phyloP scores from a whole-genome alignment of 2,797 vertebrate genomes.

The Phataginus tetradactyla region DNA sequence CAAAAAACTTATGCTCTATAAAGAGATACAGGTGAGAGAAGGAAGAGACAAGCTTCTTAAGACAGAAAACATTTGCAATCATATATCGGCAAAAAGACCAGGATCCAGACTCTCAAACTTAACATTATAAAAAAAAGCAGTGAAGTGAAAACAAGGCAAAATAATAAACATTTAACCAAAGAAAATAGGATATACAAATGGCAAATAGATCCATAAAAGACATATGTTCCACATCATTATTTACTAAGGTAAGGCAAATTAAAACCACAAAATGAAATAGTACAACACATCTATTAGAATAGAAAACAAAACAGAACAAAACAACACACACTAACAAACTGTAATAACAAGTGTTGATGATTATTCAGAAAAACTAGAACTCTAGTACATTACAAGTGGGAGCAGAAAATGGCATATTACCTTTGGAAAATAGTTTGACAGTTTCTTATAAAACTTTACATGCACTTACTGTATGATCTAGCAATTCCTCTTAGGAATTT shows the following conservation, averaged over 20 bases:
- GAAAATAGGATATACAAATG: background rate
- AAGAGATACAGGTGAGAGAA: background rate
- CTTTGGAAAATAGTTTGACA: background rate
- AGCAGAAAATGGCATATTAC: background rate
- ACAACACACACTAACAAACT: background rate
- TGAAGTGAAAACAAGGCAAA: background rate
- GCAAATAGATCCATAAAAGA: background rate
- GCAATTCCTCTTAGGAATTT: background rate
- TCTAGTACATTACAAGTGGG: background rate
- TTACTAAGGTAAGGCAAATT: background rate
- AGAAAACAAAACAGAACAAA: background rate
- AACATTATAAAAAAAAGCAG: background rate
- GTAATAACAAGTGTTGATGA: background rate
- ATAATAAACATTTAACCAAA: background rate
- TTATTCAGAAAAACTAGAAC: background rate
- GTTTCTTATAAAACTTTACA: background rate
- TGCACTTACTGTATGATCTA: background rate
- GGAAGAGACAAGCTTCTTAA: background rate
- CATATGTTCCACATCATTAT: background rate
- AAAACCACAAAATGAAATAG: background rate
- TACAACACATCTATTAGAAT: background rate
- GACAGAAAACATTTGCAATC: background rate
- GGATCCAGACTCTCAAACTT: background rate
- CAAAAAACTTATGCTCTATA: background rate
- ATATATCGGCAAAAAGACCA: background rate